A percentile compares a stretch with the other conserved stretches of the same genome.
Evolutionary conservation across 2,113 vertebrate genomes (phyloP).

Genomic region (Prolemur simus): DNA sequence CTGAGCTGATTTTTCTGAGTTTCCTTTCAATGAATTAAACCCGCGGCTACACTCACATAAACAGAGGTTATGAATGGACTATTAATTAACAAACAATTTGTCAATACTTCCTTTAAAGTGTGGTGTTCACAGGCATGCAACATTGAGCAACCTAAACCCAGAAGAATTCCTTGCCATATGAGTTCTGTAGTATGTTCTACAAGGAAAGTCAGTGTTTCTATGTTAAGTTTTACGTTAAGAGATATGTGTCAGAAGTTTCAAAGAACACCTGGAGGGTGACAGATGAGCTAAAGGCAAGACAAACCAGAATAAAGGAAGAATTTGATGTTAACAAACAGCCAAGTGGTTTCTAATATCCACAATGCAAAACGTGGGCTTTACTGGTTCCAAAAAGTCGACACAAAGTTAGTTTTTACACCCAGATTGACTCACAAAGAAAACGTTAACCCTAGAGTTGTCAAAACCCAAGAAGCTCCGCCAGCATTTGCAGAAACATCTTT

Average conservation of each 20-base stretch:
- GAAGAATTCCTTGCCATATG: background rate
- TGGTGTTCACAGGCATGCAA: background rate
- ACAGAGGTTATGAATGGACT: background rate
- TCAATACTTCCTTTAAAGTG: background rate
- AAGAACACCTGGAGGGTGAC: background rate
- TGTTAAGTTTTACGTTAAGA: background rate
- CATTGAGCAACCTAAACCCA: background rate
- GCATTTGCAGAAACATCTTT: background rate
- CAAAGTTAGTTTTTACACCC: constrained; percentile 34
- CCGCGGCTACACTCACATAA: constrained; percentile 11
- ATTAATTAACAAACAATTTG: background rate
- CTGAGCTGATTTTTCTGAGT: background rate
- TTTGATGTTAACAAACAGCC: background rate
- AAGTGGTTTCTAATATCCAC: background rate
- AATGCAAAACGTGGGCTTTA: background rate
- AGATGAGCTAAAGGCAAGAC: background rate
- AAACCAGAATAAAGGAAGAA: constrained; percentile 5
- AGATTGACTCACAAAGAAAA: constrained; percentile 3
- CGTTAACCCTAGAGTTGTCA: background rate
- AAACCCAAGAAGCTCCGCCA: background rate
- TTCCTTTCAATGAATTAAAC: constrained; percentile 38
- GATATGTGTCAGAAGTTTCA: background rate
- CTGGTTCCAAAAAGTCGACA: background rate
- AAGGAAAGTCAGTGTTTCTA: background rate
- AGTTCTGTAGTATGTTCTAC: background rate